Percentiles rank a stretch among this genome's conserved stretches.
These are phyloP conservation scores for Hypsibius dujardini DNA, from an alignment of 1,140 invertebrate species.

Conservation along the genomic window DNA sequence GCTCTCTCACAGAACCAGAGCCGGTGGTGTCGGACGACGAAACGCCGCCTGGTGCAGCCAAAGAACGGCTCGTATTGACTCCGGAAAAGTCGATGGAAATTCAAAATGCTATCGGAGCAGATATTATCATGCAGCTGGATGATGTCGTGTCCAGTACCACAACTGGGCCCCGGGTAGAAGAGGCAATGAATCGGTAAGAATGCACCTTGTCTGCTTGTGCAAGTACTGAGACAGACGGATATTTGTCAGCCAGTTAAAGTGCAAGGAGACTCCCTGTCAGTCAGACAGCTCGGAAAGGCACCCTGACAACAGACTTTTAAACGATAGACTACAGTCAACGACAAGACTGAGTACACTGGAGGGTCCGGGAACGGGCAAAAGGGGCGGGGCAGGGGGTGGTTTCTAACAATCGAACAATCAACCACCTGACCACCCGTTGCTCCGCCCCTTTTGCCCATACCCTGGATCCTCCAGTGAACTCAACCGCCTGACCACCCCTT, in stretches of 20 bases:
- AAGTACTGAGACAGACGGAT: no score
- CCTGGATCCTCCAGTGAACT: no score
- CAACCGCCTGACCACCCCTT: no score
- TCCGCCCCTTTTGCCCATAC: background rate
- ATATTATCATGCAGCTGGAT: slow-evolving; percentile 99
- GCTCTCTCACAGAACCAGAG: no score
- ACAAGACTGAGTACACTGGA: background rate
- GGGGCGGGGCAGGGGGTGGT: no score
- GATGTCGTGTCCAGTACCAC: slow-evolving; percentile 79
- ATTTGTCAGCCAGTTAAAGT: no score
- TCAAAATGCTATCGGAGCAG: slow-evolving; percentile 88
- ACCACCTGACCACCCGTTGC: no score
- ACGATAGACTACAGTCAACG: slow-evolving; percentile 26
- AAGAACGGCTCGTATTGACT: slow-evolving; percentile 50
- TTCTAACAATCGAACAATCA: no score
- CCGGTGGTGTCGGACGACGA: background rate
- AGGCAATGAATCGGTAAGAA: slow-evolving; percentile 60
- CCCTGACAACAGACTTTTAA: no score
- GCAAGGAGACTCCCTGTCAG: background rate
- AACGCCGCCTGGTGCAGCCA: background rate
- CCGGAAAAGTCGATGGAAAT: slow-evolving; percentile 92
- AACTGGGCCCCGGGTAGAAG: slow-evolving; percentile 62
- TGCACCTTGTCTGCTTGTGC: no score
- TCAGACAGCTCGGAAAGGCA: slow-evolving; percentile 21
- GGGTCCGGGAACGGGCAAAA: no score